These are phyloP conservation scores for Sylvilagus floridanus DNA, from an alignment of 2,797 vertebrate species.

Conservation along the genomic window DNA sequence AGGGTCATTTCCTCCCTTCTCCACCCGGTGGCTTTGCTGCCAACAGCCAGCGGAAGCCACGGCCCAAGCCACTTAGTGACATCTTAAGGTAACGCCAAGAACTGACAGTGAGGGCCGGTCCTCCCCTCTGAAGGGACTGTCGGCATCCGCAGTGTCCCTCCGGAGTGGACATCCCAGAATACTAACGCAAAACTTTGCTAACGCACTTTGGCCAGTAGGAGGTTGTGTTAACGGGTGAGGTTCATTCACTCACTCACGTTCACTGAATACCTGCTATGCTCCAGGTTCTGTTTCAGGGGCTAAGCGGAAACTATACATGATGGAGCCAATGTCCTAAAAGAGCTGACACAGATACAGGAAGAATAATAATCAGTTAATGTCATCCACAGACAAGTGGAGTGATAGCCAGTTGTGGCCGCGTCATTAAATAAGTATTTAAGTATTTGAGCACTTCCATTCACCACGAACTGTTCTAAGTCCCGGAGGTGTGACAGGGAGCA, in stretches of 20 bases:
- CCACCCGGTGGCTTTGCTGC: not conserved
- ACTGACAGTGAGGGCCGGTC: conserved; percentile 49
- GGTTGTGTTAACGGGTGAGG: not conserved
- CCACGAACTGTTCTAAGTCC: not conserved
- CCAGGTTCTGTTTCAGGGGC: not conserved
- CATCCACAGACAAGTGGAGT: not conserved
- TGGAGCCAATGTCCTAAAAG: not conserved
- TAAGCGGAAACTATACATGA: not conserved
- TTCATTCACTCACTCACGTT: not conserved
- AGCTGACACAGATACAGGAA: not conserved
- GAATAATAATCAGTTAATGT: too few relatives aligned
- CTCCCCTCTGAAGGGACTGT: not conserved
- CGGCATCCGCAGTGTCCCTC: too few relatives aligned
- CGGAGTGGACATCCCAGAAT: not conserved
- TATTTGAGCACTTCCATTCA: not conserved
- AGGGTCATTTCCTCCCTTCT: conserved; percentile 79
- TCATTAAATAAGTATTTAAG: not conserved
- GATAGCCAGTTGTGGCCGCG: too few relatives aligned
- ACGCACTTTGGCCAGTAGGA: not conserved
- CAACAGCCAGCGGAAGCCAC: not conserved
- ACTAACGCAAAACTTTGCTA: not conserved
- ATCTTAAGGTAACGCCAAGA: conserved; percentile 86
- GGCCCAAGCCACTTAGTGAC: conserved; percentile 85
- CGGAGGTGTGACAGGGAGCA: not conserved
- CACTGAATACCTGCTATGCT: not conserved